Evolutionary conservation across 2,888 invertebrate species (phyloP).

Genomic region (Euplexia lucipara): DNA sequence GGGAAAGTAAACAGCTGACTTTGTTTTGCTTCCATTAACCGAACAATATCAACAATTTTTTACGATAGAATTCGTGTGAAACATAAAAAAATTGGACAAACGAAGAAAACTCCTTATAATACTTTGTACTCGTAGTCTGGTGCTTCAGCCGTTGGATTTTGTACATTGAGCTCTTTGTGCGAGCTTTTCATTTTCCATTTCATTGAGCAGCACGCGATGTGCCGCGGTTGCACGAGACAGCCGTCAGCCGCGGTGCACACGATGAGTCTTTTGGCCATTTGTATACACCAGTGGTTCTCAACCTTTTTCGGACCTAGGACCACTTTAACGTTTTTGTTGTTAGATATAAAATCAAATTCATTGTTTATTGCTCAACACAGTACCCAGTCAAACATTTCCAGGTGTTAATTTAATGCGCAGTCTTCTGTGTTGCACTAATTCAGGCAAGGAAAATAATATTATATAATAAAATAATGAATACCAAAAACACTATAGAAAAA

Average conservation of each 20-base stretch:
- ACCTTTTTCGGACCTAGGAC: too few relatives aligned
- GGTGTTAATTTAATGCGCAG: too few relatives aligned
- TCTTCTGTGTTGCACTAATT: too few relatives aligned
- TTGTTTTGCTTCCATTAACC: constrained; percentile 26
- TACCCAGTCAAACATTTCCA: too few relatives aligned
- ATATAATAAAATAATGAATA: too few relatives aligned
- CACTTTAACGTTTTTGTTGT: too few relatives aligned
- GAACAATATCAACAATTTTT: constrained; percentile 28
- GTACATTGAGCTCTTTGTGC: constrained; percentile 36
- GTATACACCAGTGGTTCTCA: too few relatives aligned
- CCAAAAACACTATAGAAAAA: too few relatives aligned
- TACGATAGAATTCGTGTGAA: constrained; percentile 21
- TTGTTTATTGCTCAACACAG: too few relatives aligned
- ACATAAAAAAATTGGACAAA: constrained; percentile 37
- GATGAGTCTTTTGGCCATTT: constrained; percentile 42
- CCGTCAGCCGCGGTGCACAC: constrained; percentile 33
- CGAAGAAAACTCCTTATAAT: constrained; percentile 14
- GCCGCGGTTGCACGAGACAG: constrained; percentile 45
- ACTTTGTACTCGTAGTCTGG: constrained; percentile 14
- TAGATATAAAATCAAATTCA: too few relatives aligned
- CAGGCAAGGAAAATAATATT: too few relatives aligned
- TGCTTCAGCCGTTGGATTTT: constrained; percentile 17
- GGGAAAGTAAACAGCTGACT: constrained; percentile 48
- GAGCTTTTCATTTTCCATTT: constrained; percentile 56
- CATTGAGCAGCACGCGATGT: constrained; percentile 52